Conservation (phyloP, 2,797 vertebrate species). For the Pristis pectinata region DNA sequence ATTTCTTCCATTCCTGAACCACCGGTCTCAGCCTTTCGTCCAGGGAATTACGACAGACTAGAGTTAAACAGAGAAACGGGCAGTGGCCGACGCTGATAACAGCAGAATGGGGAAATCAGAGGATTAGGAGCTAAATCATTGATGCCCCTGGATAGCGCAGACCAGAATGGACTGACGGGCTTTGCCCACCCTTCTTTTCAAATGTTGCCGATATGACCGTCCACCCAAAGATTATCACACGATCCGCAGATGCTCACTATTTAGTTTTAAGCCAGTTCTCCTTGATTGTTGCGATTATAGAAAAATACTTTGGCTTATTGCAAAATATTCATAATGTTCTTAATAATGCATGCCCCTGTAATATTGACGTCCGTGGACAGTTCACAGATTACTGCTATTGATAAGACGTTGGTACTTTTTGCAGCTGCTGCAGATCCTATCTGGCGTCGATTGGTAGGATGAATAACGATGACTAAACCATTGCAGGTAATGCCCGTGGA, state of each 20-base stretch:
- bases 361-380: no score
- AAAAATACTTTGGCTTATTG: not conserved
- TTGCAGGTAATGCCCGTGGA: not conserved
- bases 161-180: not conserved
- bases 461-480: not conserved
- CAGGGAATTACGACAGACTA: not conserved
- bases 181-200: not conserved
- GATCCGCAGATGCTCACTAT: not conserved
- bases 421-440: not conserved
- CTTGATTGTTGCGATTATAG: not conserved
- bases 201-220: not conserved
- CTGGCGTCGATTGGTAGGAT: not conserved
- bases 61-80: not conserved
- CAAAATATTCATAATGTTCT: not conserved
- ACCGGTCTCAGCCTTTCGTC: not conserved
- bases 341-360: not conserved
- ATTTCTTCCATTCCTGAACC: not conserved
- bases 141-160: not conserved
- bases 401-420: not conserved
- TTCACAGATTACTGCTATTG: not conserved
- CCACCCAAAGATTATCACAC: not conserved
- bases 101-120: not conserved
- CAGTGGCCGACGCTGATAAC: not conserved
- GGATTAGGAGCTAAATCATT: not conserved
- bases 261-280: not conserved